Evolutionary conservation across 2,888 invertebrate genomes (phyloP).

Genomic region (Acanthopleura granulata): DNA sequence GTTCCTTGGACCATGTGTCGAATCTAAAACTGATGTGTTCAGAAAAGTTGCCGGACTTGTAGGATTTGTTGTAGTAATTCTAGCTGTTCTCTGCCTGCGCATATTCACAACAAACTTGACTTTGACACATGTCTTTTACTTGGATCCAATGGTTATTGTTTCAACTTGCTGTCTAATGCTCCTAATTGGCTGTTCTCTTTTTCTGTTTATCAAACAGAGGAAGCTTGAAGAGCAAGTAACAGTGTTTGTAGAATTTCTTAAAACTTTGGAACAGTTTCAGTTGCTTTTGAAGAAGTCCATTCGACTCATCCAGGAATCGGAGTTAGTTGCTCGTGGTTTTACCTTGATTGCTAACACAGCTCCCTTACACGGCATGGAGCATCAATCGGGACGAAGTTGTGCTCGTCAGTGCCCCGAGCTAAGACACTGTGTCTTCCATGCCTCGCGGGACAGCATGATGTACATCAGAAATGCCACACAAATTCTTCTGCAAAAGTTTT

Average conservation of each 20-base stretch:
- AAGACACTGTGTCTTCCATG: constrained; percentile 43
- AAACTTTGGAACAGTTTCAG: neutral
- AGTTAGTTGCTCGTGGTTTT: constrained; percentile 60
- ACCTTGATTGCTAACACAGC: constrained; percentile 50
- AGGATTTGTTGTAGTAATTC: neutral
- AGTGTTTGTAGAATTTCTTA: neutral
- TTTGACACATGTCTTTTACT: neutral
- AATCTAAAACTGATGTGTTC: neutral
- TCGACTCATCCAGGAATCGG: constrained; percentile 58
- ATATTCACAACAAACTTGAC: neutral
- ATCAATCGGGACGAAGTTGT: neutral
- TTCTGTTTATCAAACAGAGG: neutral
- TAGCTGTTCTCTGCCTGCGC: neutral
- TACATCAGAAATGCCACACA: constrained; percentile 39
- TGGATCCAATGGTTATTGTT: neutral
- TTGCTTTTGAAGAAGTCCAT: constrained; percentile 37
- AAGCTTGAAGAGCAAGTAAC: neutral
- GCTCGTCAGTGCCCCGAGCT: constrained; percentile 55
- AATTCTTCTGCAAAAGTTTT: constrained; percentile 38
- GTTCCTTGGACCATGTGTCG: neutral
- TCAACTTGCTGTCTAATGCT: constrained; percentile 3
- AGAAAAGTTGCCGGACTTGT: neutral
- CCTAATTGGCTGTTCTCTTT: neutral
- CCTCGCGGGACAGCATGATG: constrained; percentile 42
- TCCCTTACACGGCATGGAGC: neutral